Evolutionary conservation across 2,888 invertebrate genomes (phyloP).

Genomic region (Cantharis nigra): DNA sequence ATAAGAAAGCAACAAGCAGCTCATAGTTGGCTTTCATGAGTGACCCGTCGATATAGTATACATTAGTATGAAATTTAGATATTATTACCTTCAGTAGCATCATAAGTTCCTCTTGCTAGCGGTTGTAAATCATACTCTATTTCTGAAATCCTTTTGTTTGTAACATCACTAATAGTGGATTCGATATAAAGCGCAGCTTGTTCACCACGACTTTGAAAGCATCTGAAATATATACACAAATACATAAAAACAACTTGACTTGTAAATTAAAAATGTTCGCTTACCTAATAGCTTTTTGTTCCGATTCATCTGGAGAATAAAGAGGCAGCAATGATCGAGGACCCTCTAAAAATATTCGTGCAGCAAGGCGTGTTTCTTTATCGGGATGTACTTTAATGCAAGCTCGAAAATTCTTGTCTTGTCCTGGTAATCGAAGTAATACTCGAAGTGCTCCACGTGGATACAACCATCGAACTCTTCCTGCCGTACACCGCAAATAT

Average conservation of each 20-base stretch:
- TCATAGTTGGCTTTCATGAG: no score
- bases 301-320: constrained; percentile 63
- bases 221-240: constrained; percentile 48
- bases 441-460: constrained; percentile 75
- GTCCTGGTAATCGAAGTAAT: constrained; percentile 62
- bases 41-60: no score
- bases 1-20: no score
- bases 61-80: neutral
- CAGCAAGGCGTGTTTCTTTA: constrained; percentile 50
- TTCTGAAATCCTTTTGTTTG: constrained; percentile 60
- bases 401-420: constrained; percentile 69
- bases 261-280: constrained; percentile 5
- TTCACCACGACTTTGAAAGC: constrained; percentile 68
- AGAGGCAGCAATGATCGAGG: constrained; percentile 63
- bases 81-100: constrained; percentile 63
- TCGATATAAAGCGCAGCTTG: constrained; percentile 72
- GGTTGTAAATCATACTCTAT: constrained; percentile 74
- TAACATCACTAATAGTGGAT: constrained; percentile 57
- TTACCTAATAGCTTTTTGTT: constrained; percentile 52
- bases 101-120: constrained; percentile 59
- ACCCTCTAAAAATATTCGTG: constrained; percentile 70
- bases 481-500: constrained; percentile 75
- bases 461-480: constrained; percentile 74
- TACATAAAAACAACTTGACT: no score
- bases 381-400: constrained; percentile 65